Evolutionary conservation across 2,113 vertebrate genomes (phyloP), one percentile per base, ranked within the genome.

Genomic region (Chlamydotis undulata): DNA sequence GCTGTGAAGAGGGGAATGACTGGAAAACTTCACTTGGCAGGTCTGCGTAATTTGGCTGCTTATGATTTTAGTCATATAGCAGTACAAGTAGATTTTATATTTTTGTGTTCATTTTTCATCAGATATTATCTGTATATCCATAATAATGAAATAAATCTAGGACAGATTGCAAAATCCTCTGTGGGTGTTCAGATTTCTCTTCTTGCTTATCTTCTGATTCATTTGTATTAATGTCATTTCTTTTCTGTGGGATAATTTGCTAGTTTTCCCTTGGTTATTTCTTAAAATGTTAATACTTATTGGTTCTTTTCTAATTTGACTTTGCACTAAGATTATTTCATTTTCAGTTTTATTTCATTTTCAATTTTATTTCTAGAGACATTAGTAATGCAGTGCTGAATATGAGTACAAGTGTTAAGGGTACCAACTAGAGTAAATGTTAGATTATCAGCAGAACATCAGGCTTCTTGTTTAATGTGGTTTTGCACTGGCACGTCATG

Each of bases 221-320:
- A 31, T 45, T 87, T 91, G 12, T 78, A 60, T 93, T 86, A 74
- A 41, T 65, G 80, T 67, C 0, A 47, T 73, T 11, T 52, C 43
- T 79, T 79, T 90, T 76, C 56, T 53, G 7, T 49, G 22, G 16
- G 23, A 83, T 90, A 93, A 93, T 90, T 90, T 89, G 15, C 15
- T 78, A 49, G 9, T 56, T 95, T 95, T 60, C 23, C 29, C 29
- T 14, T 47, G 56, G 6, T 92, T 85, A 33, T 88, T 80, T 91
- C 60, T 93, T 83, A 24, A 92, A 81, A 75, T 68, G 24, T n/a
- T 90, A 75, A 74, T 74, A 45, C 28, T 73, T 71, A 60, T 35
- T 73, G 43, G 45, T 87, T 84, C n/a, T 87, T 89, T 89, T 79
- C 73, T 87, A 82, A 82, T 91, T 92, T 71, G 80, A 84, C 61